phyloP scores from a whole-genome alignment of 30 jellyfish, hydroid and myxozoan genomes.

The Aurelia sp. region DNA sequence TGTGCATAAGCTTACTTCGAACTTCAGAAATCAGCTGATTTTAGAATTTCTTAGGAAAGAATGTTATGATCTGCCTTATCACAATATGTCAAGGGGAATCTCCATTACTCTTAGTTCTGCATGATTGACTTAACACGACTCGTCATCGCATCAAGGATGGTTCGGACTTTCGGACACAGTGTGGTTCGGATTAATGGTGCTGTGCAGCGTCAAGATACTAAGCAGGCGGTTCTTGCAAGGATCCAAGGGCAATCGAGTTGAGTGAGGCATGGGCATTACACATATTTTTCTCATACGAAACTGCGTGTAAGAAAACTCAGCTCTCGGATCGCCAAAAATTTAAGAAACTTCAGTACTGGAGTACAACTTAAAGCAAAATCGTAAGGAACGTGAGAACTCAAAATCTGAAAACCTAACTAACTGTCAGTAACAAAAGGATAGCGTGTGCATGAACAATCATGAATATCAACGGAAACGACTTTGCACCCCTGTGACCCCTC shows the following conservation, averaged over 20 bases:
- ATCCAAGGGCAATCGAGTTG: no score
- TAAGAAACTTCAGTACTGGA: no score
- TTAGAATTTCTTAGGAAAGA: conserved; percentile 33
- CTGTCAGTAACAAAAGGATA: background rate
- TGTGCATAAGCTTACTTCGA: background rate
- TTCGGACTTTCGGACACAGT: no score
- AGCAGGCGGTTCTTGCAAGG: no score
- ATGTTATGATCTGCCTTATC: conserved; percentile 24
- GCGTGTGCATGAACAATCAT: background rate
- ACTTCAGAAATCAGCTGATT: conserved; percentile 62
- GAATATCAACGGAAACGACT: no score
- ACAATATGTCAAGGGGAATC: conserved; percentile 67
- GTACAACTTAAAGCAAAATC: no score
- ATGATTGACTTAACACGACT: conserved; percentile 35
- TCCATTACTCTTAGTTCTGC: conserved; percentile 43
- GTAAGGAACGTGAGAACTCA: no score
- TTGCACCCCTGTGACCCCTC: no score
- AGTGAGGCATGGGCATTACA: no score
- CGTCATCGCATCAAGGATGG: background rate
- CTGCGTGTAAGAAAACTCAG: background rate
- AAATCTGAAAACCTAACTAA: no score
- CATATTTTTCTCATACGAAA: background rate
- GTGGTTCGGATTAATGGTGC: background rate
- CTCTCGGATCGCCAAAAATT: no score
- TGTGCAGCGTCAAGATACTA: no score